Evolutionary conservation across 2,113 vertebrate species (phyloP), one percentile per base, ranked within the genome.

Genomic region (Megaceryle torquata): DNA sequence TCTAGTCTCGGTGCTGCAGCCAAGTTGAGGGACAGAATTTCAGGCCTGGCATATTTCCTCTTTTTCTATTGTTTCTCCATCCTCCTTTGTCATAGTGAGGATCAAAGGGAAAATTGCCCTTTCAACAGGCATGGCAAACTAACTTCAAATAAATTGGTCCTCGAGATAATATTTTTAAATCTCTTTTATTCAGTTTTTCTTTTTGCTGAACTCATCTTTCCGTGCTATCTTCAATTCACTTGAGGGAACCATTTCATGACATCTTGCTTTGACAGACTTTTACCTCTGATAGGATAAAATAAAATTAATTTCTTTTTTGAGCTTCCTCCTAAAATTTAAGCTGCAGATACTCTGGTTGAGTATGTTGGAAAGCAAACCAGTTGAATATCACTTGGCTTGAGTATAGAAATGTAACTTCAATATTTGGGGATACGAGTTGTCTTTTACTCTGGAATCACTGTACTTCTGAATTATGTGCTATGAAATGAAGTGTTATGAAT

Each of bases 41-140:
- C 65, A 68, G 61, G 33, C 57, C 85, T 76, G 89, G 79, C 37
- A 90, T 65, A 82, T 88, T 88, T 93, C 87, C 35, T 82, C 8
- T 72, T 79, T 61, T 82, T 41, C 54, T 93, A 44, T 39, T 89
- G 53, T 96, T 96, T 91, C 75, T 95, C 59, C 71, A 74, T 69
- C 35, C 53, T 90, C n/a, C 13, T 95, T 72, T 61, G 41, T 69
- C 92, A 77, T 82, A 37, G 16, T 77, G 68, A 83, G 28, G 50
- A 65, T n/a, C 24, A 85, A 81, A 89, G 28, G 33, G 26, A 93
- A 89, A 88, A 28, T 6, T 57, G 13, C 14, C 29, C 24, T 93
- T 89, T 77, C 67, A 65, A 53, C 15, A 76, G 20, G 37, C 71
- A 53, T 53, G n/a, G 31, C 29, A 86, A 50, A 79, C 37, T 69